Conservation (phyloP, 2,888 invertebrate genomes). For the Desoria tigrina region DNA sequence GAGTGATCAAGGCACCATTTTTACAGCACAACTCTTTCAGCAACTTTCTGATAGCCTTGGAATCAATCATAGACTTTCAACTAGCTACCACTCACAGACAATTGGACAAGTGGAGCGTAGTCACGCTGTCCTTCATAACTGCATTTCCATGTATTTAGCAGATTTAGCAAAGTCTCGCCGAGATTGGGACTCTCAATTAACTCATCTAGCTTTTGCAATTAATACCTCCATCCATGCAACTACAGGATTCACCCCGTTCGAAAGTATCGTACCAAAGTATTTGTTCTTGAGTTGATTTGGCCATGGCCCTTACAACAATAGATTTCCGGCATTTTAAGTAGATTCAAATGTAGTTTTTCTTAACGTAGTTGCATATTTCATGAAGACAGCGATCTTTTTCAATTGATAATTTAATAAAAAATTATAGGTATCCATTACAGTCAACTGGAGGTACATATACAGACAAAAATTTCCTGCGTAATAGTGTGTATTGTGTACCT, state of each 20-base stretch:
- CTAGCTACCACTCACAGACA: neutral
- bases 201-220: conserved; percentile 7
- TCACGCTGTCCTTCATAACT: neutral
- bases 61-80: neutral
- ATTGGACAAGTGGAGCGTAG: neutral
- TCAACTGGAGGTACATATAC: no score
- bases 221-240: neutral
- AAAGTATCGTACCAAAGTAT: no score
- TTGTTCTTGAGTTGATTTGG: no score
- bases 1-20: neutral
- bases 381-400: no score
- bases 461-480: no score
- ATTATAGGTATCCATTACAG: no score
- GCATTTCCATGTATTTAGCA: neutral
- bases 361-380: no score
- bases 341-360: no score
- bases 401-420: no score
- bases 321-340: no score
- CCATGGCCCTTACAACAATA: no score
- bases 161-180: neutral
- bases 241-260: conserved; percentile 10
- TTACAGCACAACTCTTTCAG: neutral
- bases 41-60: neutral
- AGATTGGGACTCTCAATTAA: neutral
- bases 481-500: no score